Conservation (phyloP, 2,113 vertebrate genomes). For the Riparia riparia region DNA sequence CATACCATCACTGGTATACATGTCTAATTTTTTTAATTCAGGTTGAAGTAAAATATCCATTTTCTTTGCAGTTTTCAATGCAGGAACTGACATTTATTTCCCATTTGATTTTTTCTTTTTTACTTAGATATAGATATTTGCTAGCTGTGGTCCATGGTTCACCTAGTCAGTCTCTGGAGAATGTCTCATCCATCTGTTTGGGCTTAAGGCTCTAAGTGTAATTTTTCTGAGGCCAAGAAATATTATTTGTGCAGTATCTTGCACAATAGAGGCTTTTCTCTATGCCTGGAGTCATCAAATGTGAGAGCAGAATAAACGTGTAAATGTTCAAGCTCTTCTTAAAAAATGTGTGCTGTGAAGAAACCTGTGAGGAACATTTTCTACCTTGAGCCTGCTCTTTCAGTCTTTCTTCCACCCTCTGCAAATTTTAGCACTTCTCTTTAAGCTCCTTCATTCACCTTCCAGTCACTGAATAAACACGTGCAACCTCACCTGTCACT, state of each 20-base stretch:
- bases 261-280: neutral
- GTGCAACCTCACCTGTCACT: neutral
- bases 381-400: neutral
- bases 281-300: neutral
- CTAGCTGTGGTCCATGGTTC: neutral
- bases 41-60: neutral
- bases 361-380: neutral
- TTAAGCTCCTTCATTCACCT: neutral
- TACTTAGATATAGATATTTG: neutral
- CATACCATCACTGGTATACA: neutral
- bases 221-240: neutral
- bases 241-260: neutral
- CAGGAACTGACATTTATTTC: neutral
- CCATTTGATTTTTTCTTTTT: neutral
- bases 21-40: neutral
- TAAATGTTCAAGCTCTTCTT: neutral
- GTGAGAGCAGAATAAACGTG: neutral
- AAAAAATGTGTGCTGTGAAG: neutral
- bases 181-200: neutral
- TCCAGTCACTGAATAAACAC: neutral
- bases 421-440: neutral
- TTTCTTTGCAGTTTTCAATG: neutral
- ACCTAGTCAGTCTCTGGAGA: neutral
- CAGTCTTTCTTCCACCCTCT: neutral
- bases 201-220: neutral